These are phyloP conservation scores for Ormia ochracea DNA, from an alignment of 2,888 invertebrate species.

Conservation along the genomic window DNA sequence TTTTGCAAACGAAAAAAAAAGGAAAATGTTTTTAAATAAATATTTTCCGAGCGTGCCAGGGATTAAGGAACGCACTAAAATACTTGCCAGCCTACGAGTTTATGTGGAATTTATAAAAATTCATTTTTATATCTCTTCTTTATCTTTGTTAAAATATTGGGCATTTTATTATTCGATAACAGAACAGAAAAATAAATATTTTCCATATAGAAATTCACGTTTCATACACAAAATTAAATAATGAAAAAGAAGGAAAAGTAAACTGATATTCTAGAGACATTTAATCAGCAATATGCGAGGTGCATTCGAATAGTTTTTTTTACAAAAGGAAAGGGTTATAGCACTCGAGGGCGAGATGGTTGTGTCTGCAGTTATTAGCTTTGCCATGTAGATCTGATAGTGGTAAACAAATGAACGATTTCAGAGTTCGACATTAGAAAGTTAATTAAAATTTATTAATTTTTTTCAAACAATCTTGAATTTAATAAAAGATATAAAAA, in stretches of 20 bases:
- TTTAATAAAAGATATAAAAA: no score
- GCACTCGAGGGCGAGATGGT: neutral
- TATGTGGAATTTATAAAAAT: slow-evolving; percentile 2
- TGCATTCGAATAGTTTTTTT: neutral
- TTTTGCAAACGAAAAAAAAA: no score
- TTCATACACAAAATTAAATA: neutral
- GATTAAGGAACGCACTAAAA: neutral
- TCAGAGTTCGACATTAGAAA: no score
- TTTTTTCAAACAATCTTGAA: no score
- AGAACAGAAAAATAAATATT: neutral
- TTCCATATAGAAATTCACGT: neutral
- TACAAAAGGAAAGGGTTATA: neutral
- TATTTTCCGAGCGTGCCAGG: neutral
- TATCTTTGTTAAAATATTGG: neutral
- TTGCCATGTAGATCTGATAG: no score
- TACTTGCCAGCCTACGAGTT: neutral
- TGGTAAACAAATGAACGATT: no score
- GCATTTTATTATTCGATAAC: neutral
- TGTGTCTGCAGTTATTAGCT: neutral
- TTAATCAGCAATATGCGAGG: neutral
- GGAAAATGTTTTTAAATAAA: no score
- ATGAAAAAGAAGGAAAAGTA: neutral
- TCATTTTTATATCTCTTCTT: neutral
- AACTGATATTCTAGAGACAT: neutral
- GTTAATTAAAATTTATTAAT: no score